phyloP scores from a whole-genome alignment of 2,797 vertebrate genomes.

The Leucoraja ocellata region DNA sequence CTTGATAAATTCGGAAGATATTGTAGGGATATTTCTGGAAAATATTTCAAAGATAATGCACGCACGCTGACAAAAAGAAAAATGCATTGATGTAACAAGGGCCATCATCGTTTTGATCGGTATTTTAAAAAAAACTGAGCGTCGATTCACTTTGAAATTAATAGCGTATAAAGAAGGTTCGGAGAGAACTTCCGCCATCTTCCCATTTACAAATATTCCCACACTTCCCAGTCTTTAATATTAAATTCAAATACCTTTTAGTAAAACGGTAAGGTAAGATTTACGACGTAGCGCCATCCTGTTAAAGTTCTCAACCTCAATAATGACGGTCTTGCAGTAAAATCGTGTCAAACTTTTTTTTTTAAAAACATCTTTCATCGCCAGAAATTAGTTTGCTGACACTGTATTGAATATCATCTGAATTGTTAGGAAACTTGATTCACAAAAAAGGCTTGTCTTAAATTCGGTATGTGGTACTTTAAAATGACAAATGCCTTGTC shows the following conservation, averaged over 20 bases:
- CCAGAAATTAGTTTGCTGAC: not conserved
- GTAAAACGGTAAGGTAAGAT: not conserved
- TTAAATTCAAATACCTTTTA: not conserved
- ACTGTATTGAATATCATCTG: constrained; percentile 27
- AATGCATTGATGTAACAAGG: not conserved
- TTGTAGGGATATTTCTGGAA: not conserved
- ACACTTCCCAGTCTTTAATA: not conserved
- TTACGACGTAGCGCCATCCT: not conserved
- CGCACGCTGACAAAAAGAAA: not conserved
- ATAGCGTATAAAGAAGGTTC: not conserved
- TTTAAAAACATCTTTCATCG: not conserved
- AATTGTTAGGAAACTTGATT: constrained; percentile 40
- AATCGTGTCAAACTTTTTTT: not conserved
- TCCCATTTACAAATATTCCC: constrained; percentile 8
- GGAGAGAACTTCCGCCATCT: constrained; percentile 9
- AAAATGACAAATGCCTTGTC: constrained; percentile 41
- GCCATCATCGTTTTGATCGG: not conserved
- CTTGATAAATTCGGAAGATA: not conserved
- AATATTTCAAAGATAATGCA: not conserved
- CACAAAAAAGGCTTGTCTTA: not conserved
- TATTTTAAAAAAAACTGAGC: not conserved
- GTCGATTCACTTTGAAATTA: not conserved
- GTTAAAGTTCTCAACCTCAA: not conserved
- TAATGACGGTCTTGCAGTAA: not conserved
- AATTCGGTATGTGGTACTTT: constrained; percentile 38